Base-by-base conservation (phyloP, 1,140 invertebrate species). In the Drosophila setifemur region DNA sequence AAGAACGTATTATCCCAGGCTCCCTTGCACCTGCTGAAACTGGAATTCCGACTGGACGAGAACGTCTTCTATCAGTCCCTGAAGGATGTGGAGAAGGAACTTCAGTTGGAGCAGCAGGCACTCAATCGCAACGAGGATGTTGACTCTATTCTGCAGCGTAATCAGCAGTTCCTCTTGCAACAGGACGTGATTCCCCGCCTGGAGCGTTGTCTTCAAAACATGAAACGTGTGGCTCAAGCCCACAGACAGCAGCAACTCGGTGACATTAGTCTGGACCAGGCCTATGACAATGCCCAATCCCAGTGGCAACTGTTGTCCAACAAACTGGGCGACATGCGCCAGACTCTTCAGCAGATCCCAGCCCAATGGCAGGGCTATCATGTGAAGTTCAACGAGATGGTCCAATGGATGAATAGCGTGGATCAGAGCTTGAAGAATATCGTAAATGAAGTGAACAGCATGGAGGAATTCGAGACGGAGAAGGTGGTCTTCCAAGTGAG, bases 11-110 rank as follows among this genome's bases (percentile, higher is more conserved):
- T 96, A 7, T 92, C 92, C 8, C 93, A 95, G 66, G 96, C 96
- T 0, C 97, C 97, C 0, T 91, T 96, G 16, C 96, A 97, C 91
- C 91, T 98, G 18, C 94, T 97, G 91, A 93, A 94, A 68, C 91
- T 98, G n/a, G 97, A 99, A 91, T 98, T 98, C 90, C 91, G 94
- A 9, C 89, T 97, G 3, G 95, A 97, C 57, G 96, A 98, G 90
- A 93, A 95, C 9, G 94, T 95, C 1, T 98, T 98, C 90, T 92
- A 94, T 47, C 94, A 97, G 52, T 95, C 95, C 61, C 91, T 98
- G 23, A 96, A 97, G 76, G 96, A 97, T 72, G 95, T 98, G 50
- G 96, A 98, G 87, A 95, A 95, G 81, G 96, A 98, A 89, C 93
- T 98, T n/a, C 94, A 93, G 58, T 92, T 94, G 28, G 95, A 98